Conservation (phyloP, 2,113 vertebrate genomes). For the Brachypodius melanocephalos region DNA sequence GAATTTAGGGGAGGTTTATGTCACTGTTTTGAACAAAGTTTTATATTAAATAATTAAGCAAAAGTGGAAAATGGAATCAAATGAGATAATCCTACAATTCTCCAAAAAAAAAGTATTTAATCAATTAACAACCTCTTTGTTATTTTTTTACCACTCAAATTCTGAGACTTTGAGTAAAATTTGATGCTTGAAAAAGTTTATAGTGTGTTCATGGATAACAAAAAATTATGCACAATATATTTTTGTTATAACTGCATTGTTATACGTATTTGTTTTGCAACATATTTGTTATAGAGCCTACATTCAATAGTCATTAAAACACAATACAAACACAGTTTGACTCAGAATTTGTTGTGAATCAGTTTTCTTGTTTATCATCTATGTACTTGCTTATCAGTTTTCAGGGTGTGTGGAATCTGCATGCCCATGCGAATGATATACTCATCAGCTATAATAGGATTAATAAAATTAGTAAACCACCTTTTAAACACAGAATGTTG, state of each 20-base stretch:
- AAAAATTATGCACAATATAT: not conserved
- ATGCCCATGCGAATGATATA: not conserved
- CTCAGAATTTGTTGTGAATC: not conserved
- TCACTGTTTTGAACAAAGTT: not conserved
- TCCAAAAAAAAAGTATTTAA: not conserved
- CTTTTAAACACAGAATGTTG: not conserved
- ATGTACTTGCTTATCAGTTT: not conserved
- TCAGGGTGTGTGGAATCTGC: not conserved
- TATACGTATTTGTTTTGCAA: not conserved
- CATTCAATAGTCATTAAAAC: not conserved
- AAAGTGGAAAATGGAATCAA: not conserved
- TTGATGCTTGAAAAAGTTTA: not conserved
- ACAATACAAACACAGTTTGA: not conserved
- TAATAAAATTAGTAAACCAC: not conserved
- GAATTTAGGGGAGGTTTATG: not conserved
- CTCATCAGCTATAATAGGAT: not conserved
- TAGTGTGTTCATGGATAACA: not conserved
- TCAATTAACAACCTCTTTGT: not conserved
- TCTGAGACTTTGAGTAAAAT: not conserved
- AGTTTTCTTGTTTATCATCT: not conserved
- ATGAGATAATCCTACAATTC: not conserved
- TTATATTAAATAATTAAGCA: not conserved
- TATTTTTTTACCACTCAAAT: not conserved
- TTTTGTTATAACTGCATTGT: not conserved
- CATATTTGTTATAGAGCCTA: not conserved